Base-by-base conservation (phyloP, 2,888 invertebrate genomes). In the Leucania comma region DNA sequence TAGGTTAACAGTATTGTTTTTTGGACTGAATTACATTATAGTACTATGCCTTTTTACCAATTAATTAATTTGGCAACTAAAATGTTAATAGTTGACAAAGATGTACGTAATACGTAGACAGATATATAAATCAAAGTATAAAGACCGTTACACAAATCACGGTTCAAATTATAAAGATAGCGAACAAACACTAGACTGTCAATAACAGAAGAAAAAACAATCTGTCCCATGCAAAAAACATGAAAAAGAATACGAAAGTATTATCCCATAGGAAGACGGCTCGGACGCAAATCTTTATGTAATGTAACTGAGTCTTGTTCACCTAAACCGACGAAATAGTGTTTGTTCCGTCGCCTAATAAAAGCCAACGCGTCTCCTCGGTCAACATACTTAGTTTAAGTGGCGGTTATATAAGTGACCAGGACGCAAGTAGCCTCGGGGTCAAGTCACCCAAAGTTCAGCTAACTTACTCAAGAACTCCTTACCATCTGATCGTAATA, bases 381-480 rank as follows among this genome's bases (percentile, higher is more conserved):
- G 81, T 78, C 81, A 78, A 80, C 76, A 61, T 77, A 69, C 78
- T 68, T 80, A 75, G 75, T 67, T 74, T 59, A 69, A 72, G 73
- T 68, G 68, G 77, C 24, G 67, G 80, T 74, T 73, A 81, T 80
- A 61, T 76, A 70, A 69, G 78, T 77, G 66, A 70, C 74, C 77
- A 66, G 65, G 61, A 77, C 66, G 56, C 65, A 70, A 72, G 62
- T 76, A 50, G 68, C 42, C 66, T 59, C 64, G 81, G 68, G 80
- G 78, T 80, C 75, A 78, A 79, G 61, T 56, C 68, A 68, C 59
- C 59, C 53, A 48, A 69, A 69, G 70, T 78, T 80, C 51, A 59
- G 24, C 29, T 14, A 69, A 75, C 75, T 83, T 69, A 46, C 50
- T 54, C 59, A 57, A 22, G 54, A 71, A 68, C 58, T 73, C 68